Evolutionary conservation across 2,113 vertebrate genomes (phyloP).

Genomic region (Acanthisitta chloris): DNA sequence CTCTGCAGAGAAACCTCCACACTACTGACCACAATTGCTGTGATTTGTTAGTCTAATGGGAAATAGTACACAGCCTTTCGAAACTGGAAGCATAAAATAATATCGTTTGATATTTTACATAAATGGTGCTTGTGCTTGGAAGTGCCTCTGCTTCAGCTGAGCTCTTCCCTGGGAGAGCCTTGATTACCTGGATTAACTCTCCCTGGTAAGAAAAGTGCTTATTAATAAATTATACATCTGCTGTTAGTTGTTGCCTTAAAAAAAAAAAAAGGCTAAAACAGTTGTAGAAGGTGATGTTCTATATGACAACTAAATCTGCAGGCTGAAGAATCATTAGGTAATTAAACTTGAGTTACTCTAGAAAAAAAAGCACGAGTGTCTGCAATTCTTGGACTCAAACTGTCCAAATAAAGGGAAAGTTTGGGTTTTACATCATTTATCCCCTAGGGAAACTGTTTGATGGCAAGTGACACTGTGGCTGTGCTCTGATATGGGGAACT

Average conservation of each 20-base stretch:
- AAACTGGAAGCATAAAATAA: slow-evolving; percentile 65
- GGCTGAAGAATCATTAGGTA: background rate
- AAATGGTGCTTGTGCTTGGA: slow-evolving; percentile 34
- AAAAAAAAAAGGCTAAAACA: background rate
- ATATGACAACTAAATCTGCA: background rate
- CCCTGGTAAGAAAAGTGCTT: slow-evolving; percentile 26
- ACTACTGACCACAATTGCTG: slow-evolving; percentile 68
- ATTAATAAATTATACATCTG: slow-evolving; percentile 50
- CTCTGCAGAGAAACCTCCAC: slow-evolving; percentile 59
- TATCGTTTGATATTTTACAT: slow-evolving; percentile 48
- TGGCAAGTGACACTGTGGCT: background rate
- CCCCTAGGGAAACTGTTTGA: background rate
- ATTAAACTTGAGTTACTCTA: background rate
- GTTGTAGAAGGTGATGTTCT: background rate
- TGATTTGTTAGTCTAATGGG: slow-evolving; percentile 74
- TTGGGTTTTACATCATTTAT: background rate
- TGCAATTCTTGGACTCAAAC: background rate
- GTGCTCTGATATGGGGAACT: rapidly evolving
- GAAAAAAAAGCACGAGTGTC: background rate
- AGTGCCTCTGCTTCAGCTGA: slow-evolving; percentile 31
- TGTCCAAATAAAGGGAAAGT: background rate
- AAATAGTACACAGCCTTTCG: slow-evolving; percentile 31
- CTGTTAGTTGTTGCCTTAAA: background rate
- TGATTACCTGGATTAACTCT: slow-evolving; percentile 54
- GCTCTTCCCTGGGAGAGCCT: slow-evolving; percentile 37